Conservation (phyloP, 2,797 vertebrate species). For the Sternarchorhynchus goeldii region DNA sequence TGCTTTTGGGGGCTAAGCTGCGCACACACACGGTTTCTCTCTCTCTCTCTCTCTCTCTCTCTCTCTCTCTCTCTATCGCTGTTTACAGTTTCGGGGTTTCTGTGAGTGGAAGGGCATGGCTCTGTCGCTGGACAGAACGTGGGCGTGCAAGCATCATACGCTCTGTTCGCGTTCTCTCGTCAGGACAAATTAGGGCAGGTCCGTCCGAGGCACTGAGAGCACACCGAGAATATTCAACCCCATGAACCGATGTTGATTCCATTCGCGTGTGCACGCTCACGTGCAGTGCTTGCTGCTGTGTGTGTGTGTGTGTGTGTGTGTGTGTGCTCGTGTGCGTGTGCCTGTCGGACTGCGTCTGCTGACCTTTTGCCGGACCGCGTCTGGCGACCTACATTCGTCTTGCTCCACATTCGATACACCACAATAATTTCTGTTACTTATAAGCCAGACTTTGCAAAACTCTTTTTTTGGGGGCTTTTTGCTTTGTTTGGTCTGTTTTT, state of each 20-base stretch:
- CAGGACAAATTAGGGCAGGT: constrained; percentile 78
- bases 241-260: constrained; percentile 56
- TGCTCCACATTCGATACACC: not conserved
- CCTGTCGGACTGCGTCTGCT: too few species aligned
- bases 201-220: constrained; percentile 57
- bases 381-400: constrained; percentile 1
- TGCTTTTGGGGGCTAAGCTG: too few species aligned
- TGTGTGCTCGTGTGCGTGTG: too few species aligned
- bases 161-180: constrained; percentile 69
- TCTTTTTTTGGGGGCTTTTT: not conserved
- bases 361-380: not conserved
- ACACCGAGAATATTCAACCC: constrained; percentile 67
- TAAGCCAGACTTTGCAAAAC: too few species aligned
- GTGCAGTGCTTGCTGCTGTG: constrained; percentile 19
- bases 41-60: too few species aligned
- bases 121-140: not conserved
- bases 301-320: not conserved
- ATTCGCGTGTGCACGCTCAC: constrained; percentile 4
- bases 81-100: too few species aligned
- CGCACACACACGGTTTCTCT: too few species aligned
- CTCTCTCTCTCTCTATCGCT: too few species aligned
- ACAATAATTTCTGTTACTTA: too few species aligned
- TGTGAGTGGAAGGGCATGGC: too few species aligned
- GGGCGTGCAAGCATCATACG: constrained; percentile 2
- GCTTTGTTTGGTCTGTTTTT: not conserved